Evolutionary conservation across 2,113 vertebrate species (phyloP).

Genomic region (Bothrops jararaca): DNA sequence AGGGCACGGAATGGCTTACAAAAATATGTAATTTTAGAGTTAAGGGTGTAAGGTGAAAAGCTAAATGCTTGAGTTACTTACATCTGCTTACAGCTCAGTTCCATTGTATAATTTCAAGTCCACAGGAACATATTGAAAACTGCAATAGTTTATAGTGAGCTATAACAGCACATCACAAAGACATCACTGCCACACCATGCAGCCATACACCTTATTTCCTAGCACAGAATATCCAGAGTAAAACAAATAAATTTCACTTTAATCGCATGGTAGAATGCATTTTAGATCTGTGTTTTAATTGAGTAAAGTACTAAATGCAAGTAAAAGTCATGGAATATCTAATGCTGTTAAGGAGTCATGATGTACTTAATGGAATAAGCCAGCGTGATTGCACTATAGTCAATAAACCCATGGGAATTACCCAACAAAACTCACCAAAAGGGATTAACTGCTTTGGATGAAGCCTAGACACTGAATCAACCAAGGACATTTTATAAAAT

Average conservation of each 20-base stretch:
- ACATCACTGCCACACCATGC: not conserved
- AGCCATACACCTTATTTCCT: not conserved
- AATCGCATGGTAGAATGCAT: not conserved
- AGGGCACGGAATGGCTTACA: not conserved
- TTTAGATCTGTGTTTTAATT: constrained; percentile 6
- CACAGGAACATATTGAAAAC: not conserved
- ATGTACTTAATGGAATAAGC: constrained; percentile 6
- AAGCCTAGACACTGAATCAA: not conserved
- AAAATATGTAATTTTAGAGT: not conserved
- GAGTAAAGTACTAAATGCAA: constrained; percentile 1
- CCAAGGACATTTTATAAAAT: not conserved
- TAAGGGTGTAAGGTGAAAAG: not conserved
- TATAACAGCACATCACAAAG: not conserved
- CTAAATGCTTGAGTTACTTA: too few species aligned
- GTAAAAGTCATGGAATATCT: constrained; percentile 12
- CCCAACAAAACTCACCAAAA: not conserved
- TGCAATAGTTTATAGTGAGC: not conserved
- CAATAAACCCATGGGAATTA: not conserved
- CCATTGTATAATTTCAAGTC: not conserved
- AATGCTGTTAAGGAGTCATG: constrained; percentile 1
- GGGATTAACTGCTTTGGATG: not conserved
- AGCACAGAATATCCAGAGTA: not conserved
- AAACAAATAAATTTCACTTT: not conserved
- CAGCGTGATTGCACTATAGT: not conserved
- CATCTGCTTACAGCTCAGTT: not conserved